Evolutionary conservation across 1,140 invertebrate species (phyloP).

Genomic region (Steinernema feltiae): DNA sequence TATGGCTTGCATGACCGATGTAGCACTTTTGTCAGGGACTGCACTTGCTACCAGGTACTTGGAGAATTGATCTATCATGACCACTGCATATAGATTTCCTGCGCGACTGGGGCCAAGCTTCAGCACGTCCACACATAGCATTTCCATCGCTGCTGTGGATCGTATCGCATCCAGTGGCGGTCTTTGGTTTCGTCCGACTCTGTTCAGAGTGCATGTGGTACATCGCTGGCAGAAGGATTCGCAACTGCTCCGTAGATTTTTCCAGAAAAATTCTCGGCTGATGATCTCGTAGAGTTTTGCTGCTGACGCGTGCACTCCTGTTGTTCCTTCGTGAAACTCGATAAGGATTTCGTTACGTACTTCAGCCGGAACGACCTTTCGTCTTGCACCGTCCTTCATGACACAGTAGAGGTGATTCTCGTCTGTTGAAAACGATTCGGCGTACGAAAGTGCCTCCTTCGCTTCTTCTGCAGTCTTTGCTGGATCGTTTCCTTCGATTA

Average conservation of each 20-base stretch:
- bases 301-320: not conserved
- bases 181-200: not conserved
- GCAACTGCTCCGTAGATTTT: not conserved
- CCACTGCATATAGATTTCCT: slow-evolving; percentile 12
- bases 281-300: not conserved
- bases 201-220: not conserved
- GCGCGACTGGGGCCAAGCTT: not conserved
- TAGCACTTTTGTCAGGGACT: slow-evolving; percentile 14
- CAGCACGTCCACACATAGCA: slow-evolving; percentile 13
- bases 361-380: not conserved
- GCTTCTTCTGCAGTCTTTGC: not conserved
- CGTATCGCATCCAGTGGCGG: not conserved
- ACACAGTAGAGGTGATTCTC: not conserved
- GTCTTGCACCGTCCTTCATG: not conserved
- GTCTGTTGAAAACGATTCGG: not conserved
- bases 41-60: slow-evolving; percentile 12
- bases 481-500: not conserved
- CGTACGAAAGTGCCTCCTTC: too few species aligned
- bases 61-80: slow-evolving; percentile 18
- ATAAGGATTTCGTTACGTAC: not conserved
- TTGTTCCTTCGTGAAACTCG: not conserved
- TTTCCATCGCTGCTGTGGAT: not conserved
- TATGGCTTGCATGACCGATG: slow-evolving; percentile 5
- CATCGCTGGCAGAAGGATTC: not conserved
- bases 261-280: not conserved